Evolutionary conservation across 2,113 vertebrate species (phyloP).

Genomic region (Ramphastos sulfuratus): DNA sequence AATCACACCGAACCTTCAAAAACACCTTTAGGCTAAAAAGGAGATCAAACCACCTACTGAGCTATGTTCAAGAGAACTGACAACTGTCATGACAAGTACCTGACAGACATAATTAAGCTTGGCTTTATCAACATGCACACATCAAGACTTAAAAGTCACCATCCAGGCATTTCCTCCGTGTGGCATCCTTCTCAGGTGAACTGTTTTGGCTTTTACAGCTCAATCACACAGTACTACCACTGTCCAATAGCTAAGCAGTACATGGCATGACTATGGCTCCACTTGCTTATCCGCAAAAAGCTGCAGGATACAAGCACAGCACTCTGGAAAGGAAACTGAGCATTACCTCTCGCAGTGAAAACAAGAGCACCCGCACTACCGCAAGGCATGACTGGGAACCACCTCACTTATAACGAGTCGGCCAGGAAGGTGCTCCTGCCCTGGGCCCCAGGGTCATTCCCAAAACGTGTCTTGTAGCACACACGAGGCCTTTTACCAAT

Average conservation of each 20-base stretch:
- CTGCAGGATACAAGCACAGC: fast-evolving
- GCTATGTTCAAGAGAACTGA: no score
- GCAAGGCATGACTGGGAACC: fast-evolving
- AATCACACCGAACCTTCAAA: fast-evolving
- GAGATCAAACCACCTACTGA: fast-evolving
- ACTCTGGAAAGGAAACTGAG: fast-evolving
- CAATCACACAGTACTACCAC: fast-evolving
- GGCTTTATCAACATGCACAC: neutral
- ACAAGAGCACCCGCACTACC: fast-evolving
- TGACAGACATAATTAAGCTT: no score
- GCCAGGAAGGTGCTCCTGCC: fast-evolving
- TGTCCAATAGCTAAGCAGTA: fast-evolving
- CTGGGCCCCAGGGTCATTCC: fast-evolving
- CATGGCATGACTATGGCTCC: fast-evolving
- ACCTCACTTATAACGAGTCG: fast-evolving
- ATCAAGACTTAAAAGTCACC: fast-evolving
- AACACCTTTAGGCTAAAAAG: neutral
- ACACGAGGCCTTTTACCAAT: fast-evolving
- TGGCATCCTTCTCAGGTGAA: neutral
- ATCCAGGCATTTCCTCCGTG: fast-evolving
- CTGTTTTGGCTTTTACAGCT: fast-evolving
- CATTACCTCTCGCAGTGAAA: fast-evolving
- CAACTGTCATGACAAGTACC: fast-evolving
- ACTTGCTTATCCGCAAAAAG: neutral
- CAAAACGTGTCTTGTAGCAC: fast-evolving